Evolutionary conservation across 2,113 vertebrate species (phyloP).

Genomic region (Platysteira castanea): DNA sequence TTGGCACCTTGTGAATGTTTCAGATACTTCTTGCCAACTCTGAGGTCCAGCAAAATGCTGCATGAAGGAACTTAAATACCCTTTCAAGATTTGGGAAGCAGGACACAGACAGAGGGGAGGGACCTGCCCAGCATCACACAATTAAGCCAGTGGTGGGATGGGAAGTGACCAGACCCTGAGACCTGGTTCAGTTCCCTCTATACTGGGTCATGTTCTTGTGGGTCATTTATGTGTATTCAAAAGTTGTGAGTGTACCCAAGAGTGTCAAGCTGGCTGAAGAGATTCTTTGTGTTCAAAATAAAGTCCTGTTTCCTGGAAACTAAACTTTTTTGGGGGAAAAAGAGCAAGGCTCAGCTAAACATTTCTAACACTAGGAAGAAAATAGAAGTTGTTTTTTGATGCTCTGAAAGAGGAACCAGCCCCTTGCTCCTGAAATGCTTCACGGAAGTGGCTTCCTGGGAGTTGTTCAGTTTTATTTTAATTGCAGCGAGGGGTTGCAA

Average conservation of each 20-base stretch:
- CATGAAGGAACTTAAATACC: neutral
- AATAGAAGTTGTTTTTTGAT: neutral
- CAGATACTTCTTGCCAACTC: neutral
- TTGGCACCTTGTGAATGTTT: neutral
- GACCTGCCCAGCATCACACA: neutral
- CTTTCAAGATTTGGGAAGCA: neutral
- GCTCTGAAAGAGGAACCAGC: neutral
- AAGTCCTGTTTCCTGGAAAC: neutral
- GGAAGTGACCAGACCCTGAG: neutral
- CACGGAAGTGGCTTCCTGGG: neutral
- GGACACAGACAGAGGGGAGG: neutral
- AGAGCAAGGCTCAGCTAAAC: neutral
- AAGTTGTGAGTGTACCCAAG: neutral
- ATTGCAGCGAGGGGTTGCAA: neutral
- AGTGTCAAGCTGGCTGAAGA: neutral
- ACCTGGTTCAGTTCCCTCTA: neutral
- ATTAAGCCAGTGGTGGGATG: neutral
- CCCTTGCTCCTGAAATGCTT: neutral
- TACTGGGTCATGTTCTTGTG: neutral
- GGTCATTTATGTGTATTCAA: no score
- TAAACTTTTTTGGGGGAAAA: neutral
- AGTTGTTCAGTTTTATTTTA: neutral
- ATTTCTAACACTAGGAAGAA: neutral
- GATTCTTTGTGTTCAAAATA: neutral
- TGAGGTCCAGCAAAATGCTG: neutral